These are phyloP conservation scores for Oncorhynchus nerka DNA, from an alignment of 2,113 vertebrate genomes.

Conservation along the genomic window DNA sequence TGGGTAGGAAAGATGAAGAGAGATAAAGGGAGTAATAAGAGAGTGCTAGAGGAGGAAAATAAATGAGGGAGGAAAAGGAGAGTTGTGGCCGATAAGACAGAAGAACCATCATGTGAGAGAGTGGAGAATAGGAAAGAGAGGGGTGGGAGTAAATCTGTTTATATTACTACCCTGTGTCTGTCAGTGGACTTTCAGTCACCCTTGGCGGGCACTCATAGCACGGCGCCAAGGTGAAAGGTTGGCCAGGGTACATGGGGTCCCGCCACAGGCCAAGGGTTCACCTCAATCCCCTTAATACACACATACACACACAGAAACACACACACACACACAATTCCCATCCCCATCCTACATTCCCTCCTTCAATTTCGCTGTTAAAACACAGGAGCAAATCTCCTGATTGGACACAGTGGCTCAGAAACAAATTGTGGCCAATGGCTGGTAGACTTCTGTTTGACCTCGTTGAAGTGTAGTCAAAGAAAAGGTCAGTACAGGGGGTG, in stretches of 20 bases:
- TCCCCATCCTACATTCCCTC: slow-evolving; percentile 26
- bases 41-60: not conserved
- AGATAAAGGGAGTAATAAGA: not conserved
- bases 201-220: slow-evolving; percentile 47
- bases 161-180: slow-evolving; percentile 46
- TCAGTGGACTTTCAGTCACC: slow-evolving; percentile 30
- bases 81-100: not conserved
- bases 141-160: not conserved
- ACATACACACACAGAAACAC: slow-evolving; percentile 42
- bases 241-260: slow-evolving; percentile 57
- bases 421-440: slow-evolving; percentile 67
- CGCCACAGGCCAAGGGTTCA: slow-evolving; percentile 47
- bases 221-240: slow-evolving; percentile 50
- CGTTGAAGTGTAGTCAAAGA: slow-evolving; percentile 7
- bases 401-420: slow-evolving; percentile 67
- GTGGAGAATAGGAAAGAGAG: too few species aligned
- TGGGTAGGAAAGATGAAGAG: slow-evolving; percentile 10
- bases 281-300: slow-evolving; percentile 44
- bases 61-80: slow-evolving; percentile 2
- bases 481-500: not conserved
- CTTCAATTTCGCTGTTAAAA: slow-evolving; percentile 67
- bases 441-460: slow-evolving; percentile 52
- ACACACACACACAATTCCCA: slow-evolving; percentile 31
- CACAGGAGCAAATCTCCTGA: slow-evolving; percentile 69
- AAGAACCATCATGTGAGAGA: not conserved